A percentile compares a stretch with the other conserved stretches of the same genome.
phyloP scores from a whole-genome alignment of 2,113 vertebrate genomes.

The Pseudorectes ferrugineus region DNA sequence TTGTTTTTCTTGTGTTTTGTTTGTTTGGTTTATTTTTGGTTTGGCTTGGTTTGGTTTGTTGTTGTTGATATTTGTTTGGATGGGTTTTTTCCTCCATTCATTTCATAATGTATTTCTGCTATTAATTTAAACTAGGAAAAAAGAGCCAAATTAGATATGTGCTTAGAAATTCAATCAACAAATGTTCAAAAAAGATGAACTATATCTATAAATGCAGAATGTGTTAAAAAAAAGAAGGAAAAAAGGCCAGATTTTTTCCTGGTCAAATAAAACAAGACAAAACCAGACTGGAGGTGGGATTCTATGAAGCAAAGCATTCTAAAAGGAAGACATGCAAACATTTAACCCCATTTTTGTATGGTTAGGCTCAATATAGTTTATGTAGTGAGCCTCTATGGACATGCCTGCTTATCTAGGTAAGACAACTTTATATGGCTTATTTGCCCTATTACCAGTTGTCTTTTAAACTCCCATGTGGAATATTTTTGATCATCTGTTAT shows the following conservation, averaged over 20 bases:
- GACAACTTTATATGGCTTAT: not conserved
- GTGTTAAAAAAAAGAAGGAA: not conserved
- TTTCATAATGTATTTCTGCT: not conserved
- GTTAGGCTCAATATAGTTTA: not conserved
- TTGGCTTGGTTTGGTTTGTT: not conserved
- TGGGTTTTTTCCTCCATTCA: not conserved
- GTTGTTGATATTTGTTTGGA: not conserved
- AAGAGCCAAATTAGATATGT: not conserved
- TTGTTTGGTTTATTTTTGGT: not conserved
- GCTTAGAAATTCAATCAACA: not conserved
- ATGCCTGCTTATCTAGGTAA: not conserved
- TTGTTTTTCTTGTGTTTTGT: not conserved
- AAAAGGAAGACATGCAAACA: not conserved
- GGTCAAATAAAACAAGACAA: not conserved
- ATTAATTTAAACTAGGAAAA: not conserved
- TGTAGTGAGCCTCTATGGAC: not conserved
- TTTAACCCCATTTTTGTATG: not conserved
- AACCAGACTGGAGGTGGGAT: not conserved
- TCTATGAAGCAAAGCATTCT: not conserved
- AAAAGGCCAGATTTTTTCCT: not conserved
- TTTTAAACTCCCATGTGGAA: not conserved
- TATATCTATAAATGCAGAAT: not conserved
- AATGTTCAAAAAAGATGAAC: not conserved
- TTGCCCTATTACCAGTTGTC: not conserved
- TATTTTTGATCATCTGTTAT: constrained; percentile 31